phyloP scores from a whole-genome alignment of 2,797 vertebrate species.

The Decapterus maruadsi region DNA sequence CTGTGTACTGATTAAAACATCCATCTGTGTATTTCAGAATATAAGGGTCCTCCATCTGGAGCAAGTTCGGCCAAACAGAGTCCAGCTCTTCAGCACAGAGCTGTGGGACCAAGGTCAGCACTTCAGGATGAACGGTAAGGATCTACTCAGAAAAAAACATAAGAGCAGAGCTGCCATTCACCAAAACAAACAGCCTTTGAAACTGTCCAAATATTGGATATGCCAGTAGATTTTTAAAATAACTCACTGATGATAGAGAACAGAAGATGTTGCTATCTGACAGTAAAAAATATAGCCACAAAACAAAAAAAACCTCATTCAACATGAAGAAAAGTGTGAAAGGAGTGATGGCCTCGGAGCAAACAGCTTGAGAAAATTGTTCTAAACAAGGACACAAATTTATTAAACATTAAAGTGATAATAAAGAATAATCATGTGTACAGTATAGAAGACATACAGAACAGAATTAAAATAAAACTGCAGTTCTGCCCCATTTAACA shows the following conservation, averaged over 20 bases:
- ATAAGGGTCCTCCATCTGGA: slow-evolving; percentile 94
- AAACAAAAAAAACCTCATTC: neutral
- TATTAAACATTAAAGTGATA: slow-evolving; percentile 9
- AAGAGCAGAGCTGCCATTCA: neutral
- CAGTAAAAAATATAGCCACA: neutral
- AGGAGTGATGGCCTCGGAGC: neutral
- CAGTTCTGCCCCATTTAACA: neutral
- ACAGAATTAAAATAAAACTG: slow-evolving; percentile 14
- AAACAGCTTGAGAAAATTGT: neutral
- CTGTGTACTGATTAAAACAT: slow-evolving; percentile 5
- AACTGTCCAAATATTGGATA: too few species aligned
- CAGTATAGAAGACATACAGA: neutral
- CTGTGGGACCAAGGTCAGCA: slow-evolving; percentile 82
- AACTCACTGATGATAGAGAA: too few species aligned
- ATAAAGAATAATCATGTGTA: neutral
- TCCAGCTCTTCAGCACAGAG: slow-evolving; percentile 93
- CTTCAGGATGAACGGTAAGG: slow-evolving; percentile 89
- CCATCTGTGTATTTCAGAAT: slow-evolving; percentile 84
- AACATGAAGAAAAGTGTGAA: slow-evolving; percentile 15
- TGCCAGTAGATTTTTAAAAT: neutral
- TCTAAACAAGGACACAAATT: neutral
- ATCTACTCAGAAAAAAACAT: neutral
- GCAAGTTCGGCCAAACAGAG: slow-evolving; percentile 96
- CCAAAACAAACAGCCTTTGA: neutral
- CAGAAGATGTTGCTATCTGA: neutral